Evolutionary conservation across 1,140 invertebrate species (phyloP), one percentile per base, ranked within the genome.

Genomic region (Fragariocoptes setiger): DNA sequence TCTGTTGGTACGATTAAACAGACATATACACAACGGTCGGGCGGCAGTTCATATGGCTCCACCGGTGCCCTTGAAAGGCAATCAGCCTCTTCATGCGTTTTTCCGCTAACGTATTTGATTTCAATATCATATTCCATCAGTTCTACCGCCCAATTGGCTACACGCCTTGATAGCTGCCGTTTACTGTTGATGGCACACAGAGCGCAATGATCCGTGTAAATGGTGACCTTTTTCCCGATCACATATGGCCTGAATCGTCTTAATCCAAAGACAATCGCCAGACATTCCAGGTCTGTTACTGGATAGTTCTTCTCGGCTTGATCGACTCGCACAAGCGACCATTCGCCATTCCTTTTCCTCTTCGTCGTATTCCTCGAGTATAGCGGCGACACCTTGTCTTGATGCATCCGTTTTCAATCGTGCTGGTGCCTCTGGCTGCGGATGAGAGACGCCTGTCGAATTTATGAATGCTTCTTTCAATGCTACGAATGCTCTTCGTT

Each of bases 201-300:
- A 0, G 62, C 56, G 42, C 57, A 52, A 44, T 64, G 58, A 46
- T 65, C 62, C 4, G 61, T 64, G 17, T 53, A 31, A 15, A 63
- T 47, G 3, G 46, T 48, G 40, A 65, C 59, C 19, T 50, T 43
- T 4, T 51, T 42, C 5, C 56, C 59, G 44, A 53, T 61, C 12
- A 64, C 38, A 44, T 62, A 67, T 36, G 65, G 47, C 42, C 65
- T 58, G 47, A 65, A 65, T 42, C 58, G 47, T 54, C 52, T 47
- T 38, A 62, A 43, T 14, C 55, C 58, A 51, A 53, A 62, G 35
- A 64, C 44, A 20, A 67, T 55, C 3, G 56, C 53, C 12, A 62
- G 50, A 0, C 54, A 62, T 51, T 69, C 65, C 46, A 60, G 60
- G 25, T 70, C 62, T 3, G 63, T 50, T 43, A 65, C 57, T n/a